Conservation (phyloP, 1,140 invertebrate species). For the Drosophila quadrilineata region DNA sequence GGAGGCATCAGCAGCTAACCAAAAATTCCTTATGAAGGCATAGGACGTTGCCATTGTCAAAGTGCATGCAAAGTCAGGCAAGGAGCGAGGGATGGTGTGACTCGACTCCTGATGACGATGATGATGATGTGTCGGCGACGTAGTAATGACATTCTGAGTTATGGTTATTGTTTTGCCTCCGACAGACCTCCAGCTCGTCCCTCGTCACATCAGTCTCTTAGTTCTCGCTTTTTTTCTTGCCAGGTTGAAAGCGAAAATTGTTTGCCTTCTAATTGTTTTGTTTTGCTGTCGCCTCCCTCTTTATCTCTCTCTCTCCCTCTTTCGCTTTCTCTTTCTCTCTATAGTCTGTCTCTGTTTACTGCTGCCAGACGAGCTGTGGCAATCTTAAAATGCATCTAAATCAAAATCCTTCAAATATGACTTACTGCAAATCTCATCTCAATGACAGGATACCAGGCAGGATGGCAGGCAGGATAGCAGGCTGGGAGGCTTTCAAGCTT, state of each 20-base stretch:
- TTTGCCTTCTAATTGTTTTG: constrained; percentile 40
- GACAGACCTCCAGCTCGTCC: no score
- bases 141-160: constrained; percentile 58
- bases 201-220: no score
- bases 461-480: no score
- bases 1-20: constrained; percentile 53
- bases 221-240: neutral
- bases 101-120: no score
- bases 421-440: constrained; percentile 9
- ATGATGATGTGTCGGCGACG: constrained; percentile 39
- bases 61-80: constrained; percentile 47
- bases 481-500: no score
- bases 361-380: constrained; percentile 4
- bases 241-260: constrained; percentile 38
- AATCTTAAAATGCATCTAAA: constrained; percentile 14
- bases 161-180: constrained; percentile 19
- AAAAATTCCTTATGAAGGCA: constrained; percentile 51
- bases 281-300: neutral
- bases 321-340: neutral
- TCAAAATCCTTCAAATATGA: constrained; percentile 3
- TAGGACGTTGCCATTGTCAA: constrained; percentile 57
- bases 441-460: no score
- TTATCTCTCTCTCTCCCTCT: neutral
- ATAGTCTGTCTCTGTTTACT: neutral
- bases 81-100: no score